Conservation (phyloP, 2,797 vertebrate species). For the Cynopterus sphinx region DNA sequence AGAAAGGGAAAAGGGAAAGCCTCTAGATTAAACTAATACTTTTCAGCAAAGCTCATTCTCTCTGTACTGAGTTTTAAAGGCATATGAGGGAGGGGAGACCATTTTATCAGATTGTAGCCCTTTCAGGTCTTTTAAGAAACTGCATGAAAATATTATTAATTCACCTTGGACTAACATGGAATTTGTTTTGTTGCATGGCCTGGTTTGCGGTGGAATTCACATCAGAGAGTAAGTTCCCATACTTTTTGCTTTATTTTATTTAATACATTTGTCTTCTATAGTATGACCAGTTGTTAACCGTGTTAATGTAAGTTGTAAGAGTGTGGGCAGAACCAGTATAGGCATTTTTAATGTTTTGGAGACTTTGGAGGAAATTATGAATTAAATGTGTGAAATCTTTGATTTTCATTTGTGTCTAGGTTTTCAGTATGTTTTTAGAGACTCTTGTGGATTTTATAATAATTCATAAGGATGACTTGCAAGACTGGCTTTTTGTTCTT, state of each 20-base stretch:
- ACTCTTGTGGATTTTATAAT: constrained; percentile 97
- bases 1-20: not conserved
- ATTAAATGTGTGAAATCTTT: not conserved
- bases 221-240: constrained; percentile 97
- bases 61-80: constrained; percentile 48
- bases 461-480: constrained; percentile 95
- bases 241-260: constrained; percentile 78
- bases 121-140: constrained; percentile 74
- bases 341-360: not conserved
- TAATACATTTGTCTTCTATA: constrained; percentile 15
- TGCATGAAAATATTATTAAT: constrained; percentile 81
- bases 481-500: constrained; percentile 97
- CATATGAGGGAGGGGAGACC: constrained; percentile 16
- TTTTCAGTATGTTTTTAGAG: constrained; percentile 99
- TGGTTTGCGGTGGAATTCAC: constrained; percentile 96
- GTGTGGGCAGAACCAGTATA: not conserved
- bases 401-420: constrained; percentile 84
- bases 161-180: constrained; percentile 86
- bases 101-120: constrained; percentile 46
- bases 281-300: not conserved
- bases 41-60: constrained; percentile 42
- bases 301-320: not conserved
- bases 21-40: not conserved
- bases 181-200: constrained; percentile 96
- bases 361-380: not conserved